Percentiles rank a stretch among this genome's conserved stretches.
Conservation (phyloP, 2,888 invertebrate genomes). For the Temnothorax unifasciatus region DNA sequence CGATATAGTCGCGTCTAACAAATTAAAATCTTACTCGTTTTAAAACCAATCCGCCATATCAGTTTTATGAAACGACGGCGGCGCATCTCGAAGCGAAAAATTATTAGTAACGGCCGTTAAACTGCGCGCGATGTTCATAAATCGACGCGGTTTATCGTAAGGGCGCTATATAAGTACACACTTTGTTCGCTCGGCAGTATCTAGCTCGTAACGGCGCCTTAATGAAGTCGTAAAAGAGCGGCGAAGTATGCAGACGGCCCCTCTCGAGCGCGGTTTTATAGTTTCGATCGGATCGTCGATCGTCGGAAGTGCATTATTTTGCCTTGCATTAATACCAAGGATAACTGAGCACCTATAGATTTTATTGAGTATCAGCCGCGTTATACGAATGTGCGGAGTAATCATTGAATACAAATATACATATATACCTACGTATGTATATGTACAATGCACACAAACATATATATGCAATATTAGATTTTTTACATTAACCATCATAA, state of each 20-base stretch:
- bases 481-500: not conserved
- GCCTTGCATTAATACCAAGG: slow-evolving; percentile 35
- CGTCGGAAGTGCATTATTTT: slow-evolving; percentile 45
- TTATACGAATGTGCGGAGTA: not conserved
- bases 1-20: not conserved
- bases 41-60: slow-evolving; percentile 11
- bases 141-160: slow-evolving; percentile 74
- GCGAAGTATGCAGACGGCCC: slow-evolving; percentile 53
- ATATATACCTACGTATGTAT: too few species aligned
- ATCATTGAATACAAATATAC: not conserved
- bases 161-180: slow-evolving; percentile 63
- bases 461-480: not conserved
- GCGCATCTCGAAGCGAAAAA: slow-evolving; percentile 55
- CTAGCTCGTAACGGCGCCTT: slow-evolving; percentile 72
- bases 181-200: slow-evolving; percentile 72
- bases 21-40: slow-evolving; percentile 22
- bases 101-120: slow-evolving; percentile 74
- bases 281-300: slow-evolving; percentile 58
- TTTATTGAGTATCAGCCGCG: slow-evolving; percentile 22
- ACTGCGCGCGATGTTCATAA: slow-evolving; percentile 69
- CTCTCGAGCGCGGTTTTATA: slow-evolving; percentile 55
- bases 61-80: not conserved
- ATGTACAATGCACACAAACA: too few species aligned
- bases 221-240: slow-evolving; percentile 75
- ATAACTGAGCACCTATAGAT: slow-evolving; percentile 22